Evolutionary conservation across 2,113 vertebrate species (phyloP).

Genomic region (Solea solea): DNA sequence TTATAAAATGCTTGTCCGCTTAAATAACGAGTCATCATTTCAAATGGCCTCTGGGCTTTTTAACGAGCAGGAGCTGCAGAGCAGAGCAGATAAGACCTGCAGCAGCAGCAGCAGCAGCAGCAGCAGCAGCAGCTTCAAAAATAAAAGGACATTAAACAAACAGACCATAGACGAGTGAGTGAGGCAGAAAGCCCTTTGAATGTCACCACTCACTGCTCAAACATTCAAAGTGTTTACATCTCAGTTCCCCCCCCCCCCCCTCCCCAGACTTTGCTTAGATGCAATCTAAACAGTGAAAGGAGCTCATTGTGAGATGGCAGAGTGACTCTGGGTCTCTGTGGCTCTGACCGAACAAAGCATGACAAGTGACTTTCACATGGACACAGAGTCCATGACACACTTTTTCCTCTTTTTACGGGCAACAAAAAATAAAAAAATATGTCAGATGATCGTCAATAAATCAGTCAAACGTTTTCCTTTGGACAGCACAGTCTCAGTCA

Average conservation of each 20-base stretch:
- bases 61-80: conserved; percentile 66
- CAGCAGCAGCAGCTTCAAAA: conserved; percentile 1
- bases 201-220: conserved; percentile 41
- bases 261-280: conserved; percentile 73
- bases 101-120: background rate
- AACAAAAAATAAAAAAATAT: too few relatives aligned
- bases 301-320: conserved; percentile 54
- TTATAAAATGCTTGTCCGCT: conserved; percentile 71
- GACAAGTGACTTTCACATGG: too few relatives aligned
- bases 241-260: conserved; percentile 66
- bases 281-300: conserved; percentile 71
- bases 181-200: conserved; percentile 39
- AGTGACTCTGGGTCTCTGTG: conserved; percentile 1
- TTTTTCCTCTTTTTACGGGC: too few relatives aligned
- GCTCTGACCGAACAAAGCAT: background rate
- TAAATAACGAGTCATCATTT: conserved; percentile 72
- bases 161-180: conserved; percentile 1
- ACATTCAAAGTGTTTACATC: conserved; percentile 73
- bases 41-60: conserved; percentile 62
- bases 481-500: too few relatives aligned
- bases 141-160: background rate
- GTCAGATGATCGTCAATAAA: too few relatives aligned
- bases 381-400: too few relatives aligned
- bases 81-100: conserved; percentile 66
- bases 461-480: too few relatives aligned